Conservation (phyloP, 2,888 invertebrate species). For the Epinotia bilunana region DNA sequence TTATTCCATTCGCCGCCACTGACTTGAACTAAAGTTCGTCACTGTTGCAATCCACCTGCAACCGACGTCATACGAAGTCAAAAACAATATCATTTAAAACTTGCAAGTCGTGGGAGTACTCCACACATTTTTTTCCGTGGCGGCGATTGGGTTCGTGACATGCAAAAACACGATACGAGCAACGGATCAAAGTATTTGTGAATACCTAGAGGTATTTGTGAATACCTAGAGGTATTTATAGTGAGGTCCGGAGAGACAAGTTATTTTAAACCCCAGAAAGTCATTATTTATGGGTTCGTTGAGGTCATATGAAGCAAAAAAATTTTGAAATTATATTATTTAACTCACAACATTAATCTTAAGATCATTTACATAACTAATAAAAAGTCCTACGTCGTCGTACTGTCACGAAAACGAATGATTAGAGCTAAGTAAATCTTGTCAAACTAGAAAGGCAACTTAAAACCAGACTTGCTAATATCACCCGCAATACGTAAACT, state of each 20-base stretch:
- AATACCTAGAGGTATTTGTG: background rate
- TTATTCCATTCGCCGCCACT: too few relatives aligned
- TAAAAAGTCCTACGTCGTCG: constrained; percentile 29
- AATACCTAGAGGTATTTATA: too few relatives aligned
- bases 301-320: background rate
- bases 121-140: background rate
- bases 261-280: constrained; percentile 1
- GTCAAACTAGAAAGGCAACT: constrained; percentile 31
- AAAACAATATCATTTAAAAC: too few relatives aligned
- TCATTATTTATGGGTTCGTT: background rate
- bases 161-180: background rate
- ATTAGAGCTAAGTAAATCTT: constrained; percentile 22
- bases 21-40: too few relatives aligned
- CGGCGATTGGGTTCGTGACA: background rate
- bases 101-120: too few relatives aligned
- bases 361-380: background rate
- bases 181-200: background rate
- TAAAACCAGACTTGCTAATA: constrained; percentile 33
- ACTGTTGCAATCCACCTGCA: too few relatives aligned
- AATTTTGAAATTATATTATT: background rate
- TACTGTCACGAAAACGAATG: constrained; percentile 26
- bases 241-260: background rate
- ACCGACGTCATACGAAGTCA: too few relatives aligned
- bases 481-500: constrained; percentile 34
- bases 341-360: background rate